Evolutionary conservation across 2,797 vertebrate genomes (phyloP).

Genomic region (Glyptemys insculpta): DNA sequence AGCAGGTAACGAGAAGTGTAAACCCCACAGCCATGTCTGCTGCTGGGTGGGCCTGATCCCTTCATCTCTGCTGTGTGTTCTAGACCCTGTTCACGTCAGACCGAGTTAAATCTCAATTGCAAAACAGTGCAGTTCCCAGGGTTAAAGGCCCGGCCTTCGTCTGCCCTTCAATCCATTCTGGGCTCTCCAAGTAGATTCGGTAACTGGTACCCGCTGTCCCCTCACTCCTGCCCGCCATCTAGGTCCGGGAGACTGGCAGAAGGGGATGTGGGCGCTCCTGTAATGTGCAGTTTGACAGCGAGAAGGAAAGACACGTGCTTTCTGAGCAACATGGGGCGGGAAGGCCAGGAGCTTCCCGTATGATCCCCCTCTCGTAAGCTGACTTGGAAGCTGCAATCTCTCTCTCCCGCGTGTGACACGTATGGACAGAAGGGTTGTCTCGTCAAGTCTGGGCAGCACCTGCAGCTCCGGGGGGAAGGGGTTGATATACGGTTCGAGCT

Average conservation of each 20-base stretch:
- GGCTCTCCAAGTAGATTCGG: background rate
- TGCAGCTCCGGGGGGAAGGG: constrained; percentile 32
- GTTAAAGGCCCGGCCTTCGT: background rate
- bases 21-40: background rate
- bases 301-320: constrained; percentile 36
- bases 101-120: background rate
- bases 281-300: background rate
- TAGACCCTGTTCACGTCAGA: background rate
- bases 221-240: background rate
- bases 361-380: background rate
- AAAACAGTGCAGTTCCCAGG: background rate
- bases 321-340: background rate
- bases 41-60: background rate
- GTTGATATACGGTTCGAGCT: background rate
- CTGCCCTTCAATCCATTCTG: background rate
- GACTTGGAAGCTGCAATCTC: constrained; percentile 32
- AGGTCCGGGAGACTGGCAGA: background rate
- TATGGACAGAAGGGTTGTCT: constrained; percentile 32
- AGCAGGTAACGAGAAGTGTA: background rate
- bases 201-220: background rate
- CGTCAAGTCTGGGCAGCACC: constrained; percentile 28
- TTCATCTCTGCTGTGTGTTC: background rate
- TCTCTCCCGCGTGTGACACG: constrained; percentile 20
- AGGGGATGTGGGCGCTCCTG: background rate
- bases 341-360: constrained; percentile 14